Conservation (phyloP, 2,113 vertebrate genomes). For the Tiliqua scincoides region DNA sequence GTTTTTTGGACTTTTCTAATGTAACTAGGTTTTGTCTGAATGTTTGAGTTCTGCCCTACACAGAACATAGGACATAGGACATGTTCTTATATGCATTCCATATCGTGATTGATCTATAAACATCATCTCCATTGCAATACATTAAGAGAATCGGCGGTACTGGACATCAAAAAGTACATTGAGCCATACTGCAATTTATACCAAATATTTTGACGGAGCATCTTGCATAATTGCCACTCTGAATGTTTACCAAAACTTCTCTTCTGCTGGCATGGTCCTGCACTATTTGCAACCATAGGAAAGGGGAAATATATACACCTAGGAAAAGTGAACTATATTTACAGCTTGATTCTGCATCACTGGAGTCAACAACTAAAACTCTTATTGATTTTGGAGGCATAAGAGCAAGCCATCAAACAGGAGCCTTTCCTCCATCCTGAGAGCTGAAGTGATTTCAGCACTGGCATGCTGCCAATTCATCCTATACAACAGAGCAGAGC, state of each 20-base stretch:
- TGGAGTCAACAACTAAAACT: not conserved
- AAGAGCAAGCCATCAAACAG: not conserved
- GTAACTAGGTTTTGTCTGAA: not conserved
- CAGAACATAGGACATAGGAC: not conserved
- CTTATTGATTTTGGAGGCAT: not conserved
- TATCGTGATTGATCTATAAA: too few species aligned
- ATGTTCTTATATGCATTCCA: too few species aligned
- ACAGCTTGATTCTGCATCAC: not conserved
- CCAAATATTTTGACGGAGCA: not conserved
- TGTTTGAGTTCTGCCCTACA: not conserved
- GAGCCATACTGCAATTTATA: not conserved
- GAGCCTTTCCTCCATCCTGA: not conserved
- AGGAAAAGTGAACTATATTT: not conserved
- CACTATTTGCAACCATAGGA: not conserved
- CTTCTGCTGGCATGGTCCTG: not conserved
- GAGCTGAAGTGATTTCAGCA: not conserved
- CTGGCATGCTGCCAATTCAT: not conserved
- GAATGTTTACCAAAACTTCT: not conserved
- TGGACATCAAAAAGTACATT: not conserved
- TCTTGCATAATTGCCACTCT: not conserved
- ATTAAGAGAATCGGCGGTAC: not conserved
- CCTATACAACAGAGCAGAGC: not conserved
- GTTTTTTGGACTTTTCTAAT: too few species aligned
- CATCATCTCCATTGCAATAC: too few species aligned
- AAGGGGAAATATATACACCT: not conserved